A percentile compares a stretch with the other conserved stretches of the same genome.
These are phyloP conservation scores for Acromyrmex heyeri DNA, from an alignment of 1,140 invertebrate genomes.

Conservation along the genomic window DNA sequence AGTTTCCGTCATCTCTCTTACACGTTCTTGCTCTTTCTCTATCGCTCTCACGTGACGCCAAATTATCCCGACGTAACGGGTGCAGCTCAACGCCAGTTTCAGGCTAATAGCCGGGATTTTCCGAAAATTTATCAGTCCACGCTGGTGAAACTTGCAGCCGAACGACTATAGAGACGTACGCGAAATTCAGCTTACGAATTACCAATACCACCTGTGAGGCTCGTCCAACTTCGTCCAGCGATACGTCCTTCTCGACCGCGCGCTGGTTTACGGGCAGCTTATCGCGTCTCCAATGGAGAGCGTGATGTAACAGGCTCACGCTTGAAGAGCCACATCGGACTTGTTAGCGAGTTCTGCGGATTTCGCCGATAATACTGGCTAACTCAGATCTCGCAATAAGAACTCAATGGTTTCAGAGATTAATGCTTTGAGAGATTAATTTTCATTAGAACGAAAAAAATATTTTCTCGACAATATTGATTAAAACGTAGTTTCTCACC, in stretches of 20 bases:
- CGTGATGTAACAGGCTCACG: constrained; percentile 42
- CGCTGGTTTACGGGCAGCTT: constrained; percentile 42
- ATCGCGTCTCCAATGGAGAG: constrained; percentile 36
- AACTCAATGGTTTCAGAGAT: background rate
- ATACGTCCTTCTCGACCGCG: constrained; percentile 48
- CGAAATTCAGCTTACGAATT: constrained; percentile 53
- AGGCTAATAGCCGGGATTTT: constrained; percentile 73
- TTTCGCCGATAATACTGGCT: constrained; percentile 24
- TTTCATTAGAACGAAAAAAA: background rate
- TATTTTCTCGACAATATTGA: background rate
- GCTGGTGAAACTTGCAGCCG: constrained; percentile 58
- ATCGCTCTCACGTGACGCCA: constrained; percentile 54
- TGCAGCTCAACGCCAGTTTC: constrained; percentile 54
- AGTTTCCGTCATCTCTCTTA: background rate
- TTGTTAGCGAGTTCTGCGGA: constrained; percentile 44
- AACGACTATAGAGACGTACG: constrained; percentile 28
- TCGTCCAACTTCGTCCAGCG: constrained; percentile 48
- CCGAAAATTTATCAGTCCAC: constrained; percentile 74
- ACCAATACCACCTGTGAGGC: constrained; percentile 63
- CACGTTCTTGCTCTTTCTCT: constrained; percentile 23
- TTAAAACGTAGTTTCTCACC: background rate
- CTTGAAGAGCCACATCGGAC: constrained; percentile 37
- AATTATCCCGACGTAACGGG: constrained; percentile 69
- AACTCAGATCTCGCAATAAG: background rate
- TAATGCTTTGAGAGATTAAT: background rate